Base-by-base conservation (phyloP, 2,113 vertebrate species). In the Lucifuga dentata region DNA sequence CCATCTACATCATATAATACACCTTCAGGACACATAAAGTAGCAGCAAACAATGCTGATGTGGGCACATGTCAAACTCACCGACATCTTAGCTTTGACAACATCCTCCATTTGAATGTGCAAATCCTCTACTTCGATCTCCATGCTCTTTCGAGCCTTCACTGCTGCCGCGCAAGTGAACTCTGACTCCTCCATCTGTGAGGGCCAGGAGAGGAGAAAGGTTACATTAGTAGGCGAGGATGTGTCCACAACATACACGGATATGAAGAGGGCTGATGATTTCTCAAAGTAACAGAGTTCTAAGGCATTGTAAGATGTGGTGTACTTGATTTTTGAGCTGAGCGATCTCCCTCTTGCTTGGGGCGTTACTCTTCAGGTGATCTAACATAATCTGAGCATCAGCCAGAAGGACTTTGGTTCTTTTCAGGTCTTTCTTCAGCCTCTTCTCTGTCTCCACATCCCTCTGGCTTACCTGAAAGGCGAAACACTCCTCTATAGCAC, bases 101-200 rank as follows among this genome's bases (percentile, higher is more conserved):
- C 92, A 63, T 99, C 98, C 0, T 99, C 97, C 1, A 99, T 97
- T 91, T 99, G 98, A 68, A 98, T 90, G 75, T 99, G 98, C 50
- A 99, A 90, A 90, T 99, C 98, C 85, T 99, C 97, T 0, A 99
- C 97, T 91, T 99, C 97, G 73, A 96, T 89, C 85, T 99, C 98
- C 95, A 99, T 98, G 20, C 94, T 93, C 88, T 98, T 99, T n/a
- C 97, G 94, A 3, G 95, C 94, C 84, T 99, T 99, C 21, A 99
- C 96, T 0, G 98, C 94, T 0, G 96, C 92, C 0, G 96, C 93
- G 0, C 94, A 97, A 8, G 96, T 97, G 88, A 99, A 99, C 91
- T 98, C 96, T 0, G 98, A 99, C 91, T 99, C 98, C 78, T 99
- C 98, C 90, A 99, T 92, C 98, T 99, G 89, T 10, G 50, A 63